Evolutionary conservation across 2,113 vertebrate species (phyloP).

Genomic region (Hippocampus guttulatus): DNA sequence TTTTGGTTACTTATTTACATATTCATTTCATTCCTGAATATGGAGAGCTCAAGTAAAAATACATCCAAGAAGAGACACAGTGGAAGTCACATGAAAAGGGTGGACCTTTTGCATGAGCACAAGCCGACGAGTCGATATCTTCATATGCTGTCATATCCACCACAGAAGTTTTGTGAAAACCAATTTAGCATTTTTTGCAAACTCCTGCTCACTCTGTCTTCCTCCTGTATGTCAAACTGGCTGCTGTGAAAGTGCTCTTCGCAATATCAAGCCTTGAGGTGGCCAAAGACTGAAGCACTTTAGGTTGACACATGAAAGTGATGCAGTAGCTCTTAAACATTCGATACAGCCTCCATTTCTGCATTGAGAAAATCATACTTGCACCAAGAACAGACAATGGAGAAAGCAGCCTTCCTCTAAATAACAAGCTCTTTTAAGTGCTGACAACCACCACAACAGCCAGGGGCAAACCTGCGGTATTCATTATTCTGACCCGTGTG

Average conservation of each 20-base stretch:
- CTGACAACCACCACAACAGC: slow-evolving; percentile 49
- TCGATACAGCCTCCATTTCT: slow-evolving; percentile 20
- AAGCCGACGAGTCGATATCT: too few species aligned
- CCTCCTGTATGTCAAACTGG: neutral
- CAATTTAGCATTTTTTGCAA: too few species aligned
- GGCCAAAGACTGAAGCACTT: neutral
- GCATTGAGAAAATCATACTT: slow-evolving; percentile 36
- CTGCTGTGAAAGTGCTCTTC: neutral
- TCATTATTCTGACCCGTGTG: slow-evolving; percentile 48
- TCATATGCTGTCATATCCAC: too few species aligned
- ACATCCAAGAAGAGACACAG: too few species aligned
- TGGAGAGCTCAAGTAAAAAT: too few species aligned
- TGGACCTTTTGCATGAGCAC: too few species aligned
- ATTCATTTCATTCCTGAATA: too few species aligned
- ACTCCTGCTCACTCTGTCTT: neutral
- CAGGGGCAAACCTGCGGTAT: slow-evolving; percentile 26
- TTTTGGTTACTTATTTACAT: too few species aligned
- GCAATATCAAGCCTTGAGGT: neutral
- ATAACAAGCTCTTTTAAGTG: slow-evolving; percentile 42
- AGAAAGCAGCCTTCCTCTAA: slow-evolving; percentile 28
- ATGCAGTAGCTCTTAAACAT: slow-evolving; percentile 21
- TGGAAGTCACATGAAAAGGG: too few species aligned
- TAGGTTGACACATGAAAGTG: slow-evolving; percentile 3
- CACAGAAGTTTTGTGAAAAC: too few species aligned
- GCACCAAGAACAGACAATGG: slow-evolving; percentile 28